phyloP scores from a whole-genome alignment of 1,140 invertebrate species.

The Solenopsis invicta region DNA sequence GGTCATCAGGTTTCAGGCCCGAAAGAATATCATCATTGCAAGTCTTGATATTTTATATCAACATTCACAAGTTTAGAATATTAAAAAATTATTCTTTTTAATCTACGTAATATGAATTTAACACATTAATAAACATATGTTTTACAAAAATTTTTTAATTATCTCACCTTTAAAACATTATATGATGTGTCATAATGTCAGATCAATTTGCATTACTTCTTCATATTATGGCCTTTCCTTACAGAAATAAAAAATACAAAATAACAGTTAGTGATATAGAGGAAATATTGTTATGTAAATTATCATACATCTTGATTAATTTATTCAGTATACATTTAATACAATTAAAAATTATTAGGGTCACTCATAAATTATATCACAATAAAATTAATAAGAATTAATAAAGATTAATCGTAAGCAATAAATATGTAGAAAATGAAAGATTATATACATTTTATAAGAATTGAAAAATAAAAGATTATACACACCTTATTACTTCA shows the following conservation, averaged over 20 bases:
- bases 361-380: slow-evolving; percentile 44
- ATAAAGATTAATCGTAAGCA: not conserved
- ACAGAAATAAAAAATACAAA: slow-evolving; percentile 25
- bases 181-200: not conserved
- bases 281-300: not conserved
- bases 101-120: not conserved
- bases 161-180: slow-evolving; percentile 29
- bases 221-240: not conserved
- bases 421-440: not conserved
- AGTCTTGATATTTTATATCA: slow-evolving; percentile 10
- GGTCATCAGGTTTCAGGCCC: slow-evolving; percentile 77
- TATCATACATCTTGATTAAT: not conserved
- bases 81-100: slow-evolving; percentile 3
- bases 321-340: slow-evolving; percentile 32
- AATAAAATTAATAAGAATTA: not conserved
- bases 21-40: slow-evolving; percentile 78
- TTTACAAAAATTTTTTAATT: slow-evolving; percentile 22
- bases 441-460: not conserved
- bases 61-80: slow-evolving; percentile 32
- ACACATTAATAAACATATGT: not conserved
- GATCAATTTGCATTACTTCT: slow-evolving; percentile 5
- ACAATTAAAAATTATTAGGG: slow-evolving; percentile 50
- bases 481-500: not conserved
- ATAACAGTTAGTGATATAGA: not conserved
- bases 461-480: not conserved